These are phyloP conservation scores for Sibirionetta formosa DNA, from an alignment of 2,797 vertebrate genomes.

Conservation along the genomic window DNA sequence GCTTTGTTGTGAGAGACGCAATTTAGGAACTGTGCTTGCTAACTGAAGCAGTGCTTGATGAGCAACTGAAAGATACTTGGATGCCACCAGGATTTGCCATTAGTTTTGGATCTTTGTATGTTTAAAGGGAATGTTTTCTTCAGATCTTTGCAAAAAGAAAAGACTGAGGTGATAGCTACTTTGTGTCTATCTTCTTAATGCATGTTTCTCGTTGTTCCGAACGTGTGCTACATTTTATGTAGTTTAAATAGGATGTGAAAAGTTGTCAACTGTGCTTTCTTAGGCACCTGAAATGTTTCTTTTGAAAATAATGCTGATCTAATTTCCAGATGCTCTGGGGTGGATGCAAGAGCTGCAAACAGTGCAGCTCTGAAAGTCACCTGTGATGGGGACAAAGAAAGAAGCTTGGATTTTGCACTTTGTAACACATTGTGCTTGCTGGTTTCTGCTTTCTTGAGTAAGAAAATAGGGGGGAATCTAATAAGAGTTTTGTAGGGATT, in stretches of 20 bases:
- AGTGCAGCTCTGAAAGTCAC: conserved; percentile 25
- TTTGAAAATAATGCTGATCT: conserved; percentile 25
- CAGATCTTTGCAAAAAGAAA: neutral
- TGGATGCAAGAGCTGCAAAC: neutral
- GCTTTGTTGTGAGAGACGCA: neutral
- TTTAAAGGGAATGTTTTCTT: neutral
- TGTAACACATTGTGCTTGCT: neutral
- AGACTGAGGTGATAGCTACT: neutral
- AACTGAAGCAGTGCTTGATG: neutral
- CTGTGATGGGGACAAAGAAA: neutral
- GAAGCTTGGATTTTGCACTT: neutral
- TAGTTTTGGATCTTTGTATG: neutral
- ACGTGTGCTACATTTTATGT: neutral
- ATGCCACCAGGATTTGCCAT: neutral
- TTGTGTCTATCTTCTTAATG: neutral
- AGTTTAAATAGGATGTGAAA: neutral
- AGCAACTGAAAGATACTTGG: neutral
- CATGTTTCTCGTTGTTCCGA: neutral
- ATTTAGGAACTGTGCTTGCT: neutral
- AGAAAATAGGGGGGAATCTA: neutral
- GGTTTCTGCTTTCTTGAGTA: neutral
- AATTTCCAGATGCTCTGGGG: neutral
- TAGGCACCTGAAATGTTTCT: neutral
- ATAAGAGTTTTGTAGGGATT: neutral
- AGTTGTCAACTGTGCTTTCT: neutral